These are phyloP conservation scores for Chaetogeoica ovagalla DNA, from an alignment of 2,888 invertebrate species.

Conservation along the genomic window DNA sequence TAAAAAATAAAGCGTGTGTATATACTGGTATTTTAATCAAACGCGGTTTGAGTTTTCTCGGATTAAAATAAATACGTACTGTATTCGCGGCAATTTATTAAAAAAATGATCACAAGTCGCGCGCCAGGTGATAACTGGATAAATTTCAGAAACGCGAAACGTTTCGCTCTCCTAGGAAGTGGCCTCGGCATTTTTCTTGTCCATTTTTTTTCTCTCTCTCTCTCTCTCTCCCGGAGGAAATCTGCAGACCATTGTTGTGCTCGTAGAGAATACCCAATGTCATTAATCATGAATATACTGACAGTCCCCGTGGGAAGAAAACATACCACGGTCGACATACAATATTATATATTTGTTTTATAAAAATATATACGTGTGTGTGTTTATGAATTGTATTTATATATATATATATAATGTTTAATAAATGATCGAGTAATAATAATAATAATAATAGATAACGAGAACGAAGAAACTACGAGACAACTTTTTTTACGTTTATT, in stretches of 20 bases:
- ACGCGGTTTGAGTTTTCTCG: no score
- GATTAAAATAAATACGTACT: no score
- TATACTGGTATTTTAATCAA: no score
- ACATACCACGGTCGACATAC: neutral
- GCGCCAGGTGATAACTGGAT: conserved; percentile 39
- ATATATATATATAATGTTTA: no score
- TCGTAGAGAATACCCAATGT: neutral
- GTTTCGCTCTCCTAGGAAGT: conserved; percentile 40
- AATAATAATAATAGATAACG: no score
- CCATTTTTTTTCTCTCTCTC: conserved; percentile 37
- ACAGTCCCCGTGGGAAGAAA: conserved; percentile 51
- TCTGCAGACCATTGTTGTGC: conserved; percentile 44
- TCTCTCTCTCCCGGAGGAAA: conserved; percentile 40
- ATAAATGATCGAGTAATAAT: no score
- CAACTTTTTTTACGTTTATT: no score
- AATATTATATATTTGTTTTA: no score
- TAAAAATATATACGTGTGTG: neutral
- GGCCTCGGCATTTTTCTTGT: conserved; percentile 27
- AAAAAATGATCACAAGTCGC: conserved; percentile 39
- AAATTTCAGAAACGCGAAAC: conserved; percentile 22
- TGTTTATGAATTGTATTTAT: neutral
- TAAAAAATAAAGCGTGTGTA: no score
- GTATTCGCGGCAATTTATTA: neutral
- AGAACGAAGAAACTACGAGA: no score
- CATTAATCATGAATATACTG: conserved; percentile 46